Evolutionary conservation across 2,113 vertebrate species (phyloP).

Genomic region (Ovis aries): DNA sequence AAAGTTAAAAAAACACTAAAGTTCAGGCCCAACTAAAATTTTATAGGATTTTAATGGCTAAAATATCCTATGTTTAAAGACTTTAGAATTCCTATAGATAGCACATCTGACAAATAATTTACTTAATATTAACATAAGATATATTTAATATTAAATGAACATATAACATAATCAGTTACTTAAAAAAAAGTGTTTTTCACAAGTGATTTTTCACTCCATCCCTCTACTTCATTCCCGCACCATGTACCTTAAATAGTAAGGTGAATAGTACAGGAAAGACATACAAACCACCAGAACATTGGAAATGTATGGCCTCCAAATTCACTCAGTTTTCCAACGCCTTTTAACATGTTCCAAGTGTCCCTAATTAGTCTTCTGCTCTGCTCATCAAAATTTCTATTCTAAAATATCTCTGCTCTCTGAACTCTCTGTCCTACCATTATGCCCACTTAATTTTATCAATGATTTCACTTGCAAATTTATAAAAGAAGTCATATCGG

Average conservation of each 20-base stretch:
- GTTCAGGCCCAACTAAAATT: background rate
- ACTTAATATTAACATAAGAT: background rate
- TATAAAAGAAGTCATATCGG: background rate
- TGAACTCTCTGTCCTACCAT: background rate
- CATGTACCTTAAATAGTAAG: background rate
- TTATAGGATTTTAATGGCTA: background rate
- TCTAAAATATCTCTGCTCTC: background rate
- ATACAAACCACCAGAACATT: background rate
- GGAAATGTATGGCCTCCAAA: background rate
- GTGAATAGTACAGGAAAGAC: background rate
- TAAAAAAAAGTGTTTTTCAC: background rate
- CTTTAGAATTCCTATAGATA: background rate
- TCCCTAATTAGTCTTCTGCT: background rate
- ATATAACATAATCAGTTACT: background rate
- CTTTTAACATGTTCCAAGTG: background rate
- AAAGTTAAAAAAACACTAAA: background rate
- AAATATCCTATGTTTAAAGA: background rate
- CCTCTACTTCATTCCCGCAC: background rate
- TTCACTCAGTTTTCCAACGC: background rate
- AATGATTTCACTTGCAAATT: background rate
- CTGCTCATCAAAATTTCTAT: background rate
- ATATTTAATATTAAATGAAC: background rate
- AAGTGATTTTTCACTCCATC: background rate
- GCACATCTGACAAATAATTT: background rate
- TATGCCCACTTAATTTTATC: background rate